Percentiles rank a stretch among this genome's conserved stretches.
Conservation (phyloP, 1,140 invertebrate species). For the Cherax destructor region DNA sequence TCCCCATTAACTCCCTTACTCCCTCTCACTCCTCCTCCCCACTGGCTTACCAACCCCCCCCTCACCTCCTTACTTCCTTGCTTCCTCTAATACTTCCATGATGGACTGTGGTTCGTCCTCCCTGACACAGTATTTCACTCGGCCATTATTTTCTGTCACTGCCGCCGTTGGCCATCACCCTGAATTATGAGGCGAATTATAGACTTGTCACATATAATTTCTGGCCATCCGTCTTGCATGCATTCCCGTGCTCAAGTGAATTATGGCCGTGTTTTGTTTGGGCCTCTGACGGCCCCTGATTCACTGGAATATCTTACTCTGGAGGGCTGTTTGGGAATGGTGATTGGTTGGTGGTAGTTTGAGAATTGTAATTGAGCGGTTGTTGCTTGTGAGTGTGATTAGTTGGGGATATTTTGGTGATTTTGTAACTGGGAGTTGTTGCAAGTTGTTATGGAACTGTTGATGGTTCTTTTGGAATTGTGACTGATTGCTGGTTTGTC, state of each 20-base stretch:
- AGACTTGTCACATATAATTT: slow-evolving; percentile 33
- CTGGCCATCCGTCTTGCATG: slow-evolving; percentile 35
- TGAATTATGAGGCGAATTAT: slow-evolving; percentile 36
- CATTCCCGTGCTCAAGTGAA: slow-evolving; percentile 9
- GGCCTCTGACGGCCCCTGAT: neutral
- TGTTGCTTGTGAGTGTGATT: no score
- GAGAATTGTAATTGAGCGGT: neutral
- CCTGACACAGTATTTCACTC: slow-evolving; percentile 25
- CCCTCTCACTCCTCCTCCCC: neutral
- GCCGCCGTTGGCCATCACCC: slow-evolving; percentile 9
- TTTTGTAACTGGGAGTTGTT: no score
- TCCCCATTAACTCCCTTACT: neutral
- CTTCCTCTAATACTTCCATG: neutral
- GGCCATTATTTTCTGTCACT: slow-evolving; percentile 29
- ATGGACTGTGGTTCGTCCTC: neutral
- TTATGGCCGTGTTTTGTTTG: slow-evolving; percentile 30
- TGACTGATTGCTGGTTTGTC: no score
- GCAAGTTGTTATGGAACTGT: no score
- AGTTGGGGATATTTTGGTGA: no score
- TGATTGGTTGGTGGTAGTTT: neutral
- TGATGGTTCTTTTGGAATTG: no score
- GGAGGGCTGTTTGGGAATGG: neutral
- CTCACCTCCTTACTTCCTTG: neutral
- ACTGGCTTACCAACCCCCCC: neutral
- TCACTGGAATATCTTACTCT: slow-evolving; percentile 27